These are phyloP conservation scores for Epinotia nisella DNA, from an alignment of 2,888 invertebrate species.

Conservation along the genomic window DNA sequence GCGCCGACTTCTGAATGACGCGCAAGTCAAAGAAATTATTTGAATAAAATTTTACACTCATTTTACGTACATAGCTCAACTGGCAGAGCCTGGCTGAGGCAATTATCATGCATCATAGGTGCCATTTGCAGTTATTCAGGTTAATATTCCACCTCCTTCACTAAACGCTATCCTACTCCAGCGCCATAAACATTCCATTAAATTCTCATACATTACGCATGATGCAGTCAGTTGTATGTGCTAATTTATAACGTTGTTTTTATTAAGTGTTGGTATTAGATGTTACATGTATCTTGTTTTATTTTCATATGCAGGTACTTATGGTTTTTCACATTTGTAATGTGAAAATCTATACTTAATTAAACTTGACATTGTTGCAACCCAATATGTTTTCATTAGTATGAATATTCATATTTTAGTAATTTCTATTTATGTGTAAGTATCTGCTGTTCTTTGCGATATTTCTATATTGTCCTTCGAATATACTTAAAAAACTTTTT, in stretches of 20 bases:
- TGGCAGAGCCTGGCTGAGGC: constrained; percentile 53
- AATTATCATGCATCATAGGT: constrained; percentile 61
- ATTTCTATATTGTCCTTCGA: neutral
- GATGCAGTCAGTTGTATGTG: neutral
- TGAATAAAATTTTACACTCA: neutral
- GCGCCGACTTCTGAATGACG: neutral
- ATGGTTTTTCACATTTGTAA: neutral
- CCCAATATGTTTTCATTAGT: no score
- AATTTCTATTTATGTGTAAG: neutral
- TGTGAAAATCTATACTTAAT: no score
- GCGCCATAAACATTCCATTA: constrained; percentile 54
- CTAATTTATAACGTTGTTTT: constrained; percentile 8
- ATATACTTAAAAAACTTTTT: neutral
- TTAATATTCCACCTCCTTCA: constrained; percentile 65
- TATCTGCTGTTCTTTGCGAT: no score
- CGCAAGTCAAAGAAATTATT: neutral
- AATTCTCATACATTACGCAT: constrained; percentile 52
- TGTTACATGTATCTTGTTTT: neutral
- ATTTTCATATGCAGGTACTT: no score
- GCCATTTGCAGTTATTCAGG: constrained; percentile 62
- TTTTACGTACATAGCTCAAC: constrained; percentile 1
- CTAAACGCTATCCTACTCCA: constrained; percentile 51
- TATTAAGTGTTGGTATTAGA: neutral
- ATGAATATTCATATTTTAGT: no score
- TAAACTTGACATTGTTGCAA: no score